phyloP scores from a whole-genome alignment of 2,113 vertebrate genomes.

The Gymnobelideus leadbeateri region DNA sequence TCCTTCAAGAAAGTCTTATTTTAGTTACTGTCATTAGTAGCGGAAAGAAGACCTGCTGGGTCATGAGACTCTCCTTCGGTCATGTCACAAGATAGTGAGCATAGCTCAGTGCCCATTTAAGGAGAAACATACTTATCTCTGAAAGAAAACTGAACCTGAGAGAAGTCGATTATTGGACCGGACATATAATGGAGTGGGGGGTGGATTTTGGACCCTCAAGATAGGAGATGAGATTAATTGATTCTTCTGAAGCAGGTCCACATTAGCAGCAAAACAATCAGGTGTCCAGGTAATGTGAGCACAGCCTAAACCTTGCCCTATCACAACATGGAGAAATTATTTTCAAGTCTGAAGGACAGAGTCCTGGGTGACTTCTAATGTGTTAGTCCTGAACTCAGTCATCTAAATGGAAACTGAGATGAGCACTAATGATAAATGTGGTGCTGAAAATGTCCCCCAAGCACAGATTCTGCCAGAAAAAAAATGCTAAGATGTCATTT shows the following conservation, averaged over 20 bases:
- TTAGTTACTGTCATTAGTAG: constrained; percentile 51
- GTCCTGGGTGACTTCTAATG: not conserved
- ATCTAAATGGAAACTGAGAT: not conserved
- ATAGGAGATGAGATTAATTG: not conserved
- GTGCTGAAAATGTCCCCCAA: not conserved
- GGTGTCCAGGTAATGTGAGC: not conserved
- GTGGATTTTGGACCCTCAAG: not conserved
- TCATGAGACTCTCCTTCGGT: constrained; percentile 43
- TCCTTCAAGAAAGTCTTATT: constrained; percentile 32
- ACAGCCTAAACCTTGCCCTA: not conserved
- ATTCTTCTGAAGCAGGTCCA: constrained; percentile 6
- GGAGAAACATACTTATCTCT: not conserved
- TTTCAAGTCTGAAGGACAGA: constrained; percentile 13
- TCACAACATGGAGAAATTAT: not conserved
- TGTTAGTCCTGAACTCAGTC: not conserved
- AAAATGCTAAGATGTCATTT: not conserved
- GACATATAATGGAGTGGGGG: not conserved
- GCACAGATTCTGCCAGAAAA: not conserved
- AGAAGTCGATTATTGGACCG: not conserved
- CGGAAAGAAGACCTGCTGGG: constrained; percentile 37
- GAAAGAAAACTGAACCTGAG: not conserved
- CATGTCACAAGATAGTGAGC: constrained; percentile 22
- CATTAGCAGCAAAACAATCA: not conserved
- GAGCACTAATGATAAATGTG: not conserved
- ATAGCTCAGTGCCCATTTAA: constrained; percentile 25